A percentile compares a stretch with the other conserved stretches of the same genome.
phyloP scores from a whole-genome alignment of 2,888 invertebrate genomes.

The Drosophila algonquin region DNA sequence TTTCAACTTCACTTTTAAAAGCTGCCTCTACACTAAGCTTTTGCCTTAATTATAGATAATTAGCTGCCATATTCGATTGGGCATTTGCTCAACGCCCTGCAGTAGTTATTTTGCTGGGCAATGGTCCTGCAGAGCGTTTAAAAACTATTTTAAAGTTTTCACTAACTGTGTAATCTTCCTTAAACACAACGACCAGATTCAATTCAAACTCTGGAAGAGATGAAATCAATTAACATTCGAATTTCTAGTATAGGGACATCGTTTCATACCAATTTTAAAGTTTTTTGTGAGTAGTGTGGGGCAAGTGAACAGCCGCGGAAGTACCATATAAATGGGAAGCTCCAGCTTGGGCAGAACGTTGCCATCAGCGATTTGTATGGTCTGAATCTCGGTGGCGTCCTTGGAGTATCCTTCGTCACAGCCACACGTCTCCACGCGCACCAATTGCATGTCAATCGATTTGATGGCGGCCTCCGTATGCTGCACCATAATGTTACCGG shows the following conservation, averaged over 20 bases:
- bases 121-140: slow-evolving; percentile 61
- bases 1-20: not conserved
- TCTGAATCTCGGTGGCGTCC: slow-evolving; percentile 99
- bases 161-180: slow-evolving; percentile 95
- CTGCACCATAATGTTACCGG: slow-evolving; percentile 92
- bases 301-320: slow-evolving; percentile 97
- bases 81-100: slow-evolving; percentile 47
- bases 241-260: not conserved
- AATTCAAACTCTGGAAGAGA: slow-evolving; percentile 94
- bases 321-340: slow-evolving; percentile 97
- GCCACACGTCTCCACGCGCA: slow-evolving; percentile 97
- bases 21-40: not conserved
- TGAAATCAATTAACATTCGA: slow-evolving; percentile 6
- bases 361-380: slow-evolving; percentile 98
- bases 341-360: slow-evolving; percentile 92
- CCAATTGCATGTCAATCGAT: slow-evolving; percentile 96
- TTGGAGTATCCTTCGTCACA: slow-evolving; percentile 94
- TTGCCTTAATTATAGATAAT: not conserved
- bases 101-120: slow-evolving; percentile 50
- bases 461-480: slow-evolving; percentile 93
- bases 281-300: slow-evolving; percentile 94
- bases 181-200: slow-evolving; percentile 95
- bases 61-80: slow-evolving; percentile 21
- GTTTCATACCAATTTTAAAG: slow-evolving; percentile 94
- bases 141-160: slow-evolving; percentile 91